phyloP scores from a whole-genome alignment of 2,888 invertebrate genomes.

The Eutolmus rufibarbis region DNA sequence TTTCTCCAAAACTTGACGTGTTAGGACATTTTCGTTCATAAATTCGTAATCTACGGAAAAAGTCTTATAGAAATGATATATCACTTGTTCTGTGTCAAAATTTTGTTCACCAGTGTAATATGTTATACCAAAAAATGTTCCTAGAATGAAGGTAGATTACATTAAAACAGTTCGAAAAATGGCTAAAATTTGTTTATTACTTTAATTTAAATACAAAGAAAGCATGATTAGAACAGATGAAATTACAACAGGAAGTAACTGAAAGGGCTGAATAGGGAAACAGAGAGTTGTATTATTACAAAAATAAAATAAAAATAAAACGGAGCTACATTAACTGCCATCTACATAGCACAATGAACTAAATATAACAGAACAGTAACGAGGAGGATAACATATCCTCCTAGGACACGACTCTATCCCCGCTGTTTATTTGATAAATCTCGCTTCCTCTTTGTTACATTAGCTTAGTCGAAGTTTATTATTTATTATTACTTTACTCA shows the following conservation, averaged over 20 bases:
- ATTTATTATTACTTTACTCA: slow-evolving; percentile 25
- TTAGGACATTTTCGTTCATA: too few relatives aligned
- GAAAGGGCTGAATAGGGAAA: background rate
- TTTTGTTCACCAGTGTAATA: too few relatives aligned
- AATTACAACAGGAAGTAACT: slow-evolving; percentile 18
- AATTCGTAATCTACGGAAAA: too few relatives aligned
- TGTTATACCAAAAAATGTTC: background rate
- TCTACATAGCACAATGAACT: slow-evolving; percentile 38
- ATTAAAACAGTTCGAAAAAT: slow-evolving; percentile 10
- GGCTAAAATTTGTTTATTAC: slow-evolving; percentile 37
- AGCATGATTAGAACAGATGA: slow-evolving; percentile 29
- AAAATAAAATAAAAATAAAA: slow-evolving; percentile 19
- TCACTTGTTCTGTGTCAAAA: too few relatives aligned
- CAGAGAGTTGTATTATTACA: slow-evolving; percentile 28
- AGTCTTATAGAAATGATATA: too few relatives aligned
- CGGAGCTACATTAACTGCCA: slow-evolving; percentile 31
- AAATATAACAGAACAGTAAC: slow-evolving; percentile 26
- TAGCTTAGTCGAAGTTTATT: slow-evolving; percentile 36
- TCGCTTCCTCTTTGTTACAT: slow-evolving; percentile 21
- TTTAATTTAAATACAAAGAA: slow-evolving; percentile 38
- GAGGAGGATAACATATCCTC: slow-evolving; percentile 36
- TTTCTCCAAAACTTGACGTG: too few relatives aligned
- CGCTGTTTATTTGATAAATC: slow-evolving; percentile 26
- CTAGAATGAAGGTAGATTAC: background rate
- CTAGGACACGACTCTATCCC: slow-evolving; percentile 26